Conservation (phyloP, 2,888 invertebrate genomes). For the Luperina testacea region DNA sequence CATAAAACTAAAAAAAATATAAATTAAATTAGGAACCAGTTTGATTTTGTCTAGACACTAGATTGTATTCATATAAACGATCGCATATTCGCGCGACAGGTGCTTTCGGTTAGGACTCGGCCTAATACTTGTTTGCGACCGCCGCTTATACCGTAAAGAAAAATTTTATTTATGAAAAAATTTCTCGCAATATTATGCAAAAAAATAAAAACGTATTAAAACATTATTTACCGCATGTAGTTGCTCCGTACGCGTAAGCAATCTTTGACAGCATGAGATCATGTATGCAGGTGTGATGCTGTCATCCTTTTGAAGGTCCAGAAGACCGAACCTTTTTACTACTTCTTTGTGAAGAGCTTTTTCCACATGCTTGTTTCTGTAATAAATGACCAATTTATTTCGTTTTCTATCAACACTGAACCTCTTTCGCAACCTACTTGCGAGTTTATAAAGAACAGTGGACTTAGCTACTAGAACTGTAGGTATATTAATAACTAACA, state of each 20-base stretch:
- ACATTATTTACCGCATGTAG: slow-evolving; percentile 75
- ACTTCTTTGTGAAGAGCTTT: slow-evolving; percentile 93
- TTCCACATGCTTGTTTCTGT: slow-evolving; percentile 95
- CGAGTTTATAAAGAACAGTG: neutral
- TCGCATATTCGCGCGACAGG: neutral
- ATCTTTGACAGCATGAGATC: slow-evolving; percentile 95
- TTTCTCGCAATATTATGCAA: neutral
- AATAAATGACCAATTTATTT: slow-evolving; percentile 6
- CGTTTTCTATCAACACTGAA: neutral
- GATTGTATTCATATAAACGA: neutral
- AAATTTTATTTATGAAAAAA: neutral
- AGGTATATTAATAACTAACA: neutral
- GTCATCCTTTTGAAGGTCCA: slow-evolving; percentile 96
- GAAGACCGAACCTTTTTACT: slow-evolving; percentile 91
- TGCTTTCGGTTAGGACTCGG: neutral
- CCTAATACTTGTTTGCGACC: neutral
- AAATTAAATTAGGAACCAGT: too few relatives aligned
- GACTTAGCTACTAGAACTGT: too few relatives aligned
- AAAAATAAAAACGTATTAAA: neutral
- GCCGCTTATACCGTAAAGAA: neutral
- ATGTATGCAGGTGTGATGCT: slow-evolving; percentile 97
- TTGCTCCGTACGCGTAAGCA: slow-evolving; percentile 89
- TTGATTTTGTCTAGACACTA: too few relatives aligned
- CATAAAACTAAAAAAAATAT: too few relatives aligned
- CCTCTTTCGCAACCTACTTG: neutral